Evolutionary conservation across 1,140 invertebrate genomes (phyloP).

Genomic region (Drosophila dunni): DNA sequence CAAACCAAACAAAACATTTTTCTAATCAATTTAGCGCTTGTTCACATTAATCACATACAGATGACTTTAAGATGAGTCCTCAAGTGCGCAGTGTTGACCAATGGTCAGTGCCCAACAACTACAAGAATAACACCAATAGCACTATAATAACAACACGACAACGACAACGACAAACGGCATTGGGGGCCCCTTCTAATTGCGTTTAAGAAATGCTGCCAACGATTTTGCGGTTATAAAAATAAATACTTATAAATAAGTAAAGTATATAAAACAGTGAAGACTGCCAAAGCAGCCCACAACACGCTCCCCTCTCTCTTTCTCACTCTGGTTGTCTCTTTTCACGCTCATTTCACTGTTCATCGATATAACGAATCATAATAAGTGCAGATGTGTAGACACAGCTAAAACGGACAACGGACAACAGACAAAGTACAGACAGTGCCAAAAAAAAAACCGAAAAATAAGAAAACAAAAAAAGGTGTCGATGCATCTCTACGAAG

Average conservation of each 20-base stretch:
- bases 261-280: slow-evolving; percentile 41
- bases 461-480: background rate
- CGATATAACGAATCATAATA: slow-evolving; percentile 49
- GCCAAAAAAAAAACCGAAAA: slow-evolving; percentile 16
- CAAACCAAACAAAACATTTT: slow-evolving; percentile 61
- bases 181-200: slow-evolving; percentile 72
- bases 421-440: slow-evolving; percentile 49
- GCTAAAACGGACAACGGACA: slow-evolving; percentile 35
- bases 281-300: slow-evolving; percentile 33
- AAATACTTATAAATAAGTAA: slow-evolving; percentile 54
- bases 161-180: slow-evolving; percentile 29
- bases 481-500: slow-evolving; percentile 35
- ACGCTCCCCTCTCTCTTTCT: background rate
- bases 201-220: slow-evolving; percentile 69
- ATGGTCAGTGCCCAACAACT: slow-evolving; percentile 34
- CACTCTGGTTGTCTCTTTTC: background rate
- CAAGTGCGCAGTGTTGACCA: slow-evolving; percentile 44
- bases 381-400: slow-evolving; percentile 56
- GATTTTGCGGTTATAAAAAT: slow-evolving; percentile 61
- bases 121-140: slow-evolving; percentile 7
- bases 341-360: slow-evolving; percentile 7
- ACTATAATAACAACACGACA: slow-evolving; percentile 1
- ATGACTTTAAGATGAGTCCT: slow-evolving; percentile 52
- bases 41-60: slow-evolving; percentile 71
- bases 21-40: slow-evolving; percentile 60